Evolutionary conservation across 2,888 invertebrate species (phyloP), one percentile per base, ranked within the genome.

Genomic region (Antheraea yamamai): DNA sequence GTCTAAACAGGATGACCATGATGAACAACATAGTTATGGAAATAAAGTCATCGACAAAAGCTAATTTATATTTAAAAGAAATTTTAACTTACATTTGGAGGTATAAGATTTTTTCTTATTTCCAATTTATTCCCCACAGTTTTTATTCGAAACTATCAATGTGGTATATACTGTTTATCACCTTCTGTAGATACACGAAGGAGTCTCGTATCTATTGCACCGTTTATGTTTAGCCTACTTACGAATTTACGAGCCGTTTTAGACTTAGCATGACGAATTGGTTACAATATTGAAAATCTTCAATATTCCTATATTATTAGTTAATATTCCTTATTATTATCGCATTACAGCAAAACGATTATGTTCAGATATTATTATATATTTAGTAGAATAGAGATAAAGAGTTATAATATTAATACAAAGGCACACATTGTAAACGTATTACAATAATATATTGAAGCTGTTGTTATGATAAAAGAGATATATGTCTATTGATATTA

Each of bases 351-450:
- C 66, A 39, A 75, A 30, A 70, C 12, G 16, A 71, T 66, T 71
- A 74, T 58, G 72, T 74, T 55, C 55, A 66, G 39, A 70, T 39
- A 70, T 39, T 30, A 75, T 23, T 8, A 75, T 47, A 74, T 58
- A 73, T 61, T 71, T 55, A 66, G 18, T 73, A 75, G 73, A 73
- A 70, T 75, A 78, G 76, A 80, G 79, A 77, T 77, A 81, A 77
- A 79, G 77, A 80, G 80, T 70, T 70, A 70, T 12, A 70, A 70
- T 70, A 66, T 64, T 64, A 10, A 68, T 35, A 6, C 78, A 76
- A 88, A 89, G 88, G 88, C 88, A 89, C 88, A 82, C 82, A 82
- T 84, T 71, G 77, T 83, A 82, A 83, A 84, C 79, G 76, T 84
- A 83, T 80, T 66, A 73, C 74, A 80, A 73, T 81, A 71, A 81